Percentiles rank a stretch among this genome's conserved stretches.
These are phyloP conservation scores for Prunella strophiata DNA, from an alignment of 2,797 vertebrate species.

Conservation along the genomic window DNA sequence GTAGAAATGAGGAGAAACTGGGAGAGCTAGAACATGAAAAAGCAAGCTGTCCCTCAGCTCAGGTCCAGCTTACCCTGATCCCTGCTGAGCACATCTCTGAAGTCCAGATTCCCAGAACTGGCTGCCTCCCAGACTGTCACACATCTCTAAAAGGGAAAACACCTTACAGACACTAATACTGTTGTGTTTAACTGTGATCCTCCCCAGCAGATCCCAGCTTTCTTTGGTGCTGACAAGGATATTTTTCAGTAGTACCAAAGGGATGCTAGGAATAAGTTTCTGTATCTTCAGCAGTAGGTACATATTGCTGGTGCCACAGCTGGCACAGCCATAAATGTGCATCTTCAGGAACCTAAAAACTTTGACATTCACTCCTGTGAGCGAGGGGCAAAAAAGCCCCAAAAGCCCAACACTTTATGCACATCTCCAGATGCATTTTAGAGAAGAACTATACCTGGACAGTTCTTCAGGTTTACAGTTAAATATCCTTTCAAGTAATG, in stretches of 20 bases:
- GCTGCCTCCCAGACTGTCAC: background rate
- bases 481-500: background rate
- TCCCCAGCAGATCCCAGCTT: background rate
- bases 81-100: background rate
- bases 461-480: background rate
- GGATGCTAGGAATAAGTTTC: background rate
- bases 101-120: background rate
- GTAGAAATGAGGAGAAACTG: background rate
- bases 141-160: background rate
- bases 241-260: background rate
- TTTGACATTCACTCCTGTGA: background rate
- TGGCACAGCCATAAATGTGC: background rate
- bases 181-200: background rate
- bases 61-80: background rate
- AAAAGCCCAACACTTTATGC: accelerated
- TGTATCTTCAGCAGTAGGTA: background rate
- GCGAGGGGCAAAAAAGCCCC: accelerated
- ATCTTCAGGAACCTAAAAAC: background rate
- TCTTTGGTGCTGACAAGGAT: background rate
- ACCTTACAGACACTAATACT: background rate
- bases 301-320: background rate
- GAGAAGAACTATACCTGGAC: background rate
- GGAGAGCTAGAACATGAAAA: background rate
- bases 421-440: background rate
- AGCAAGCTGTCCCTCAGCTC: background rate